Evolutionary conservation across 1,140 invertebrate genomes (phyloP).

Genomic region (Stenopsyche tienmushanensis): DNA sequence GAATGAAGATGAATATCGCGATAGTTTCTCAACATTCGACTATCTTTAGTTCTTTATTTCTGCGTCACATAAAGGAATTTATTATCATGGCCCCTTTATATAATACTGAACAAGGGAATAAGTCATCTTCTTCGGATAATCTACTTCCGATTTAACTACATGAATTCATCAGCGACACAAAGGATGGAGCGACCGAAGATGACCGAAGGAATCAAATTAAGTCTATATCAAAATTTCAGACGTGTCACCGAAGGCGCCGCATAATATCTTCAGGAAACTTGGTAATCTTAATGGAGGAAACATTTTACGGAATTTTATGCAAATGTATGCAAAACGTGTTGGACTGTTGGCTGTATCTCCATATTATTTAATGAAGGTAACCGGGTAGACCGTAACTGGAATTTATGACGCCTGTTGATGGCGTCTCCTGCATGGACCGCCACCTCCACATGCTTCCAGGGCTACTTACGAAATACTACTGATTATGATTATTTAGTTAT

Average conservation of each 20-base stretch:
- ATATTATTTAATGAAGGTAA: slow-evolving; percentile 38
- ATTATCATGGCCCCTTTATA: too few relatives aligned
- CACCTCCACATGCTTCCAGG: slow-evolving; percentile 13
- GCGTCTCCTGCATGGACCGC: too few relatives aligned
- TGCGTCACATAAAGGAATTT: too few relatives aligned
- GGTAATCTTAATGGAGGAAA: slow-evolving; percentile 17
- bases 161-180: too few relatives aligned
- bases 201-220: background rate
- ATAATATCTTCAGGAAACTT: slow-evolving; percentile 14
- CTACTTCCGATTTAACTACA: too few relatives aligned
- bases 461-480: background rate
- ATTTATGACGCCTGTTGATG: slow-evolving; percentile 35
- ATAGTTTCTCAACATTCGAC: too few relatives aligned
- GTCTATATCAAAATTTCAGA: background rate
- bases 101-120: too few relatives aligned
- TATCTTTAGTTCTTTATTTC: too few relatives aligned
- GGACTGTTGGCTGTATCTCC: slow-evolving; percentile 34
- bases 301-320: slow-evolving; percentile 37
- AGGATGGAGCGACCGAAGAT: too few relatives aligned
- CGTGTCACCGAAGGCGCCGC: background rate
- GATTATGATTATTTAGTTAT: background rate
- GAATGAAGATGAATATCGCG: too few relatives aligned
- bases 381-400: slow-evolving; percentile 10
- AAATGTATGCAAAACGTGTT: slow-evolving; percentile 39
- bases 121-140: too few relatives aligned